Evolutionary conservation across 1,140 invertebrate genomes (phyloP), one percentile per base, ranked within the genome.

Genomic region (Mamestra configurata): DNA sequence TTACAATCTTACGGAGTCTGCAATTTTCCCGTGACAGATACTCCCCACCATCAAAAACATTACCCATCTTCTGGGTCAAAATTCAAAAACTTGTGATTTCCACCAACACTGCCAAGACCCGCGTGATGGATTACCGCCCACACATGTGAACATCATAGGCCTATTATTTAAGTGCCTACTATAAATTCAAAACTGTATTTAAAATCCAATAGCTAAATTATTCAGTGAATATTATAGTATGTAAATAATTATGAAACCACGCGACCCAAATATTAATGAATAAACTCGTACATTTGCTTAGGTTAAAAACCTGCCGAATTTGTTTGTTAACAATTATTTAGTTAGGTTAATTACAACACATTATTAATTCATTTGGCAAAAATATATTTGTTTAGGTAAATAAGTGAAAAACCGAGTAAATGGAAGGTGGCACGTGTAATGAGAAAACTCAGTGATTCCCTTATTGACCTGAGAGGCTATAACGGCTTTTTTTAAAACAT

Each of bases 301-400:
- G n/a, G 35, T 43, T 49, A 40, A 40, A 66, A 66, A 22, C 35
- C 7, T 40, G 22, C 18, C 35, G 2, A 66, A 40, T 8, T n/a
- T 64, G 18, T 64, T 40, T 66, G 18, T 66, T 66, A 20, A 40
- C 35, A 40, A 66, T 66, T 43, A 66, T 40, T 66, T 20, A 20
- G 61, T 66, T 43, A 40, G 61, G 61, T 66, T 66, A 22, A 66
- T 66, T 66, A 40, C n/a, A 11, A 40, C 35, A 20, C n/a, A 66
- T 22, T 66, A 66, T 40, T 20, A 40, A 66, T 66, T 66, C 40
- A 40, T 66, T 66, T 40, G 35, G 10, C 35, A 20, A 66, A 40
- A 37, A 22, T 18, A 1, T 22, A 40, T 40, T 66, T 66, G n/a
- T 40, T 66, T 35, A 22, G 61, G 61, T 31, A 40, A 20, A 66